phyloP scores from a whole-genome alignment of 2,888 invertebrate genomes.

The Melanchra persicariae region DNA sequence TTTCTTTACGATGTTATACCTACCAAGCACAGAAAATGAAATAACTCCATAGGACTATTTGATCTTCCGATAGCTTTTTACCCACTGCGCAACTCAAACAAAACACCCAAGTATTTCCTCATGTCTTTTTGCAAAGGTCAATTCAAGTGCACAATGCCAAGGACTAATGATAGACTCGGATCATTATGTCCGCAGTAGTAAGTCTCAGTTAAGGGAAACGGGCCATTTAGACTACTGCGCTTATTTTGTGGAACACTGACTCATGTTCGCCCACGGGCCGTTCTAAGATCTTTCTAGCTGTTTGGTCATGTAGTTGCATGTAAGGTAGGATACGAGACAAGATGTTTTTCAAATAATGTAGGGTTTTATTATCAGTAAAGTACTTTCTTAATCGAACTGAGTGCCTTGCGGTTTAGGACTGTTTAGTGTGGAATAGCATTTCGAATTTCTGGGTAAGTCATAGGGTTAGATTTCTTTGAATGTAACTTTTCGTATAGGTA shows the following conservation, averaged over 20 bases:
- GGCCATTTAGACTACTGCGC: conserved; percentile 21
- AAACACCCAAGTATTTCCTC: not conserved
- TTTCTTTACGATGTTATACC: not conserved
- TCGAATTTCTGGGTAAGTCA: too few relatives aligned
- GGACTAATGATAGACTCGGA: conserved; percentile 1
- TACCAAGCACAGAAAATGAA: not conserved
- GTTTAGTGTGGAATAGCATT: too few relatives aligned
- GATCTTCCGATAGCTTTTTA: not conserved
- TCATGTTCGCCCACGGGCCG: conserved; percentile 38
- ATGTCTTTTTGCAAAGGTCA: conserved; percentile 1
- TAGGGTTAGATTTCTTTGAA: too few relatives aligned
- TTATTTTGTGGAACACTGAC: conserved; percentile 15
- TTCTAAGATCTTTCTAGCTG: not conserved
- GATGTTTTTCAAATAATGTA: not conserved
- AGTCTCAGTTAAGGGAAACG: conserved; percentile 49
- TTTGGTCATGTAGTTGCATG: not conserved
- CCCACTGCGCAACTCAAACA: not conserved
- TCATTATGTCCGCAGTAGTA: conserved; percentile 24
- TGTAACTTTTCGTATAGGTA: too few relatives aligned
- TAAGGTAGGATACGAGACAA: not conserved
- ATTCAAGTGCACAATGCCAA: conserved; percentile 7
- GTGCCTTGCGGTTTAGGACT: too few relatives aligned
- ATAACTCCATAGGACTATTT: not conserved
- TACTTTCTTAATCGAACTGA: too few relatives aligned
- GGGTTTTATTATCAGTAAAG: too few relatives aligned